Evolutionary conservation across 2,888 invertebrate genomes (phyloP), one percentile per base, ranked within the genome.

Genomic region (Hoplodrina blanda): DNA sequence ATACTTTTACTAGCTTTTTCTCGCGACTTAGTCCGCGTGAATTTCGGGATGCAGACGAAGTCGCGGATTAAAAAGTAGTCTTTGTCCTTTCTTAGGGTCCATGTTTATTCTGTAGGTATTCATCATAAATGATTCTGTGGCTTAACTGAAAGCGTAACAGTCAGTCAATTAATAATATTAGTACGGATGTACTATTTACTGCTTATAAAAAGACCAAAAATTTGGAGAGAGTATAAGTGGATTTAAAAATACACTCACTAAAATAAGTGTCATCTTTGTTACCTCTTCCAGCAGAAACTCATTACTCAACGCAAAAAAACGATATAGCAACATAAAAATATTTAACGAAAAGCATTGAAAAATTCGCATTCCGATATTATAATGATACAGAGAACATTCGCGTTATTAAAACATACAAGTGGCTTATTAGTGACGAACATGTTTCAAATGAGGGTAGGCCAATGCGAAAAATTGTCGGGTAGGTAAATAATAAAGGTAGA

Each of bases 351-450:
- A 73, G 59, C 78, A 76, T 81, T 71, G 76, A 71, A 78, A 81
- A 72, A 67, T 64, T 64, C 46, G 63, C 69, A 61, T 60, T 71
- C 76, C 83, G 60, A 86, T 85, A 83, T 84, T 79, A 83, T 85
- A 84, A 89, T 84, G 83, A 82, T 85, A 83, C 80, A 80, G 63
- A 67, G 60, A 81, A 86, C 84, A 84, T 81, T 84, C 77, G 70
- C 82, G 76, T 88, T 86, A 86, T 87, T 86, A 87, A 86, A 86
- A 85, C 78, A 77, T 85, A 94, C 94, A 94, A 94, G 94, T 91
- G 89, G 90, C 95, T 94, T 94, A 92, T 94, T 94, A 94, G 91
- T 87, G 87, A 80, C 82, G 82, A 88, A 92, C 92, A 88, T 88
- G 92, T 78, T 69, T 76, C 71, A 70, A 82, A 81, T 83, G 84